phyloP scores from a whole-genome alignment of 2,888 invertebrate genomes.

The Agonopterix alstromeriana region DNA sequence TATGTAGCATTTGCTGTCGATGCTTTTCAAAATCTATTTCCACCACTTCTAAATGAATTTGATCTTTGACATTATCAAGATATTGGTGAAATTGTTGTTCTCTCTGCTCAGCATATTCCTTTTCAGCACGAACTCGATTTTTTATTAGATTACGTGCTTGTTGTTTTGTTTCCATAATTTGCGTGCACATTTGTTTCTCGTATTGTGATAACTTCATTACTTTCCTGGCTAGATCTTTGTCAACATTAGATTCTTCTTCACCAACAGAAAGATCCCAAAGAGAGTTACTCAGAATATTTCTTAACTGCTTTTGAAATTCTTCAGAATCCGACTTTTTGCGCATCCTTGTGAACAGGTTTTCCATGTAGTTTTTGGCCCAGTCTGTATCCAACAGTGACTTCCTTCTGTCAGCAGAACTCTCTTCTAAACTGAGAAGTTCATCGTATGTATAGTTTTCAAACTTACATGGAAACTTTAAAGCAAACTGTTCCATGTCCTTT shows the following conservation, averaged over 20 bases:
- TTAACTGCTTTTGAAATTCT: slow-evolving; percentile 66
- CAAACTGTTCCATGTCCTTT: slow-evolving; percentile 52
- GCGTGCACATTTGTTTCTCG: slow-evolving; percentile 80
- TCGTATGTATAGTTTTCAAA: slow-evolving; percentile 58
- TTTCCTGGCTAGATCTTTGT: slow-evolving; percentile 70
- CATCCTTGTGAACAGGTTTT: slow-evolving; percentile 61
- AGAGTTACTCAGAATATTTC: slow-evolving; percentile 60
- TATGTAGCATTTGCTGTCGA: slow-evolving; percentile 68
- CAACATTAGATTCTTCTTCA: slow-evolving; percentile 70
- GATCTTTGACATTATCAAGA: slow-evolving; percentile 57
- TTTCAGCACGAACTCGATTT: slow-evolving; percentile 70
- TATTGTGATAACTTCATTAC: slow-evolving; percentile 78
- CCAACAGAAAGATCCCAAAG: slow-evolving; percentile 72
- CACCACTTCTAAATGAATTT: slow-evolving; percentile 57
- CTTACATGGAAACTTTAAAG: slow-evolving; percentile 44
- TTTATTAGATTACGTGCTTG: slow-evolving; percentile 73
- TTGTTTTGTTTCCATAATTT: slow-evolving; percentile 78
- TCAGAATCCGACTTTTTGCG: slow-evolving; percentile 53
- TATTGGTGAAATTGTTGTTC: slow-evolving; percentile 65
- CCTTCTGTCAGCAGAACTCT: slow-evolving; percentile 36
- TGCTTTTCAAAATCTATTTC: slow-evolving; percentile 73
- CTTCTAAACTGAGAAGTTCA: slow-evolving; percentile 46
- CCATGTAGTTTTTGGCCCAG: slow-evolving; percentile 66
- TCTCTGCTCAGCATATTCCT: slow-evolving; percentile 63
- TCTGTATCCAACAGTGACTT: slow-evolving; percentile 16